phyloP scores from a whole-genome alignment of 2,113 vertebrate species.

The Phrynocephalus versicolor region DNA sequence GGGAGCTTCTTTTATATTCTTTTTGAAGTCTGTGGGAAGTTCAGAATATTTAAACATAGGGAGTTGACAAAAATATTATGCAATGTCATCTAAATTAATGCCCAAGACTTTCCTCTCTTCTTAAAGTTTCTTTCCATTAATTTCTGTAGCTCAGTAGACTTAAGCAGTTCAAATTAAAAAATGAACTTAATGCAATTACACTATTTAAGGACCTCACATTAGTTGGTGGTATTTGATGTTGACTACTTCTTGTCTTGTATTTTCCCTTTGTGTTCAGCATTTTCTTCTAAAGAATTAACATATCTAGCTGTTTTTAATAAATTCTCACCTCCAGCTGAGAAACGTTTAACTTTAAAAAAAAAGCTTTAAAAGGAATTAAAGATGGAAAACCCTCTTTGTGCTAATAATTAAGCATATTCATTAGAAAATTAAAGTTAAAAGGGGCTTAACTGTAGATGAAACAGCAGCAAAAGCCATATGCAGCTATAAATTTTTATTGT shows the following conservation, averaged over 20 bases:
- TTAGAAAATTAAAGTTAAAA: conserved; percentile 40
- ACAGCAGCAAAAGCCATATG: neutral
- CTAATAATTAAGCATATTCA: conserved; percentile 21
- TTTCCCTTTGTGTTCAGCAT: conserved; percentile 26
- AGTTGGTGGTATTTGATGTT: conserved; percentile 32
- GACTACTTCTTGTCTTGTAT: neutral
- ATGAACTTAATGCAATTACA: conserved; percentile 11
- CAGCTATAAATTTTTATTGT: conserved; percentile 19
- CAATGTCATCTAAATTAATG: neutral
- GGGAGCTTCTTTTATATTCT: neutral
- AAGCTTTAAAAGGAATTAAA: neutral
- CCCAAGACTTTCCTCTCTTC: conserved; percentile 7
- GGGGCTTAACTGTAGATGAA: conserved; percentile 32
- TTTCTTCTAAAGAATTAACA: conserved; percentile 15
- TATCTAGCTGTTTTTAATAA: conserved; percentile 32
- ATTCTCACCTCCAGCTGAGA: neutral
- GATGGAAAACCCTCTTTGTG: neutral
- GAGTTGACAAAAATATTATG: conserved; percentile 2
- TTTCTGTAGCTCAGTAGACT: neutral
- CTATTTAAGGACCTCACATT: neutral
- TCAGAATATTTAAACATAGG: neutral
- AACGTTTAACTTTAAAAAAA: conserved; percentile 7
- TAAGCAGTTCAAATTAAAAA: conserved; percentile 31
- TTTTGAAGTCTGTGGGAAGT: conserved; percentile 19
- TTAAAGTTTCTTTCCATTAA: conserved; percentile 12